These are phyloP conservation scores for Mustela nigripes DNA, from an alignment of 2,113 vertebrate species.

Conservation along the genomic window DNA sequence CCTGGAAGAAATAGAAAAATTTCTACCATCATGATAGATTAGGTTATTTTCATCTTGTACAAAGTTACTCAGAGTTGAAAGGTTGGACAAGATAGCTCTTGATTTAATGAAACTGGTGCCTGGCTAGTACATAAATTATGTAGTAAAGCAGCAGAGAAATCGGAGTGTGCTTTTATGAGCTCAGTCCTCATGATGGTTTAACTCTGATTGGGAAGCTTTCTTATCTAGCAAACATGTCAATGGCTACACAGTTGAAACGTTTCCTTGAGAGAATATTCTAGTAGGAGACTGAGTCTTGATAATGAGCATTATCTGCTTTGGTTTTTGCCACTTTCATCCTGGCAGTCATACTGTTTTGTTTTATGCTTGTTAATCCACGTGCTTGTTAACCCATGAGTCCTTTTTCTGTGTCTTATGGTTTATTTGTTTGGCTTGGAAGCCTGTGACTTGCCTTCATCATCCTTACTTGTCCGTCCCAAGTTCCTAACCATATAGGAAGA, in stretches of 20 bases:
- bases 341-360: background rate
- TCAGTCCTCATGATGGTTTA: background rate
- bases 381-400: background rate
- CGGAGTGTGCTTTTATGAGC: background rate
- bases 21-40: conserved; percentile 73
- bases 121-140: conserved; percentile 79
- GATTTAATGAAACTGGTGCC: conserved; percentile 83
- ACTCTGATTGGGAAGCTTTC: background rate
- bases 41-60: conserved; percentile 80
- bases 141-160: conserved; percentile 50
- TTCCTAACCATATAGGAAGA: background rate
- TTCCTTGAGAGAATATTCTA: background rate
- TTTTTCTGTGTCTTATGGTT: background rate
- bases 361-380: background rate
- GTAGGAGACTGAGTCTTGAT: background rate
- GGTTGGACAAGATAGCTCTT: conserved; percentile 80
- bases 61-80: conserved; percentile 78
- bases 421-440: background rate
- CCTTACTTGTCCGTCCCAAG: background rate
- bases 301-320: background rate
- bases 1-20: conserved; percentile 67
- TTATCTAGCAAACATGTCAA: background rate
- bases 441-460: background rate
- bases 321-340: background rate
- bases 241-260: accelerated